Evolutionary conservation across 2,113 vertebrate genomes (phyloP), one percentile per base, ranked within the genome.

Genomic region (Macrotis lagotis): DNA sequence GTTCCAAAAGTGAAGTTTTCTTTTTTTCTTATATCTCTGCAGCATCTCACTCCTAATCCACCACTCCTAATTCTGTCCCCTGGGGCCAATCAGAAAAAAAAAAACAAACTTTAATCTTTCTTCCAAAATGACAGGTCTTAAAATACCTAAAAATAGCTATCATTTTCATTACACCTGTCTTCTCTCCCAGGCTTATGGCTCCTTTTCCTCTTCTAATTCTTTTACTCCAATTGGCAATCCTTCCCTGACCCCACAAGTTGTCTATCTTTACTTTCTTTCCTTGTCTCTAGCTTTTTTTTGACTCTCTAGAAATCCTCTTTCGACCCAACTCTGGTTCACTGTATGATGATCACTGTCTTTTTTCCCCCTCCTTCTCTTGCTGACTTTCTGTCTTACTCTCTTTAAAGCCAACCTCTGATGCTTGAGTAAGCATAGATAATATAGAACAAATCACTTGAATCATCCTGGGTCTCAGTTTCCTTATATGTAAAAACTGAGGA

Each of bases 1-100:
- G 55, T 66, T 92, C 25, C 16, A 50, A 48, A 47, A 48, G 47
- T 94, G 26, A 93, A 88, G 91, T n/a, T 90, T 50, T 14, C 94
- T 91, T n/a, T 90, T 94, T 91, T 74, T 24, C 94, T 92, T 92
- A 22, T 37, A 16, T 37, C 9, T 3, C 48, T 93, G 2, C 47
- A 90, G 91, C 11, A 2, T 91, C 59, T 14, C 90, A 66, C 3
- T n/a, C n/a, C n/a, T n/a, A n/a, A n/a, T n/a, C 50, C 6, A 89
- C n/a, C 93, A 50, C 48, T 50, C 50, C 25, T 93, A 92, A n/a
- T 49, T 94, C 26, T 24, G 44, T 48, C 22, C 59, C 53, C 51
- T 91, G 26, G 50, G 22, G 66, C 0, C 12, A 66, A 37, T 31
- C 28, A 66, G 31, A 8, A 16, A 66, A 66, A 66, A 66, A 66